Evolutionary conservation across 1,140 invertebrate species (phyloP), one percentile per base, ranked within the genome.

Genomic region (Drosophila micromelanica): DNA sequence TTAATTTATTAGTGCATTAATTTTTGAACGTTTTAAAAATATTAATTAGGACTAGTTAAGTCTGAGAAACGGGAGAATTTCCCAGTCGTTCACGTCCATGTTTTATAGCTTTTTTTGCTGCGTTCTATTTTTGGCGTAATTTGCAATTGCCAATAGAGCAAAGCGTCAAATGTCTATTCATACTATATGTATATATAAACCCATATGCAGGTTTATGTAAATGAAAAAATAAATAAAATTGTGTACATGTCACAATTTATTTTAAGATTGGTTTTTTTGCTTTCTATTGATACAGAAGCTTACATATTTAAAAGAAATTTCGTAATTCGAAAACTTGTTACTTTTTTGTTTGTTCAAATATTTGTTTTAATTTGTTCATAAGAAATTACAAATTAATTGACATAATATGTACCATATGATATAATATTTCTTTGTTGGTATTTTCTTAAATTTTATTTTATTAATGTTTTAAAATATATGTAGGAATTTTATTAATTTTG

Each of bases 151-250:
- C 55, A 57, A 45, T 45, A 15, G 23, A 17, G 40, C 55, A 45
- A 43, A 43, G 55, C 40, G 30, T 45, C 17, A 7, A 57, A 57
- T 30, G 38, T 17, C 55, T 57, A 6, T 15, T 8, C 9, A 57
- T 32, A 32, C 40, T 11, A 27, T 32, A 15, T 17, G 45, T n/a
- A 51, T 55, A 30, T 62, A 46, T 32, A n/a, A 1, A 27, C 27
- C 32, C 27, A 13, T 13, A 17, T 45, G 27, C 8, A 9, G 27
- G 15, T 76, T 79, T 70, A 74, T 77, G 74, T 61, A 78, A 81
- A 77, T 81, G 78, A 78, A 77, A 77, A 61, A 5, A 42, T 30
- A 61, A 5, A 42, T 30, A 13, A 30, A 8, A 56, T 35, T 35
- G 7, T 27, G 27, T 15, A 20, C n/a, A n/a, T 23, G 51, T 54